A percentile compares a stretch with the other conserved stretches of the same genome.
These are phyloP conservation scores for Drosophila mauritiana DNA, from an alignment of 1,140 invertebrate genomes.

Conservation along the genomic window DNA sequence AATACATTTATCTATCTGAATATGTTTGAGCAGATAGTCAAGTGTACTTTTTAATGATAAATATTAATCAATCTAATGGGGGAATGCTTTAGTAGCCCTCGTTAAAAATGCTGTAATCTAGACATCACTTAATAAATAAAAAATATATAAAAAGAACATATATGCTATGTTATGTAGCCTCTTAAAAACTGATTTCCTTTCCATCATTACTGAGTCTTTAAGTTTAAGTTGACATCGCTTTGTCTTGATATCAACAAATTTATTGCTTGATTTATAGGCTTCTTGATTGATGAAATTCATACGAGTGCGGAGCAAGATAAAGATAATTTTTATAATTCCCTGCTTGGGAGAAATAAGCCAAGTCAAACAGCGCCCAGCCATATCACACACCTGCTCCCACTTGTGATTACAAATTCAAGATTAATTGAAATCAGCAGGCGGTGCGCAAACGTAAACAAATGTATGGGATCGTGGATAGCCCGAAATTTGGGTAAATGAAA, in stretches of 20 bases:
- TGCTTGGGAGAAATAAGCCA: slow-evolving; percentile 10
- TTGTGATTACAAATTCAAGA: slow-evolving; percentile 60
- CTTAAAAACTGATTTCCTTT: too few species aligned
- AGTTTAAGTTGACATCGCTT: slow-evolving; percentile 56
- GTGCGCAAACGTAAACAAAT: slow-evolving; percentile 51
- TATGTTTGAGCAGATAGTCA: slow-evolving; percentile 2
- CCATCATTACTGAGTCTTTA: slow-evolving; percentile 13
- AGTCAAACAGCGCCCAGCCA: slow-evolving; percentile 1
- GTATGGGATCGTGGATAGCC: slow-evolving; percentile 1
- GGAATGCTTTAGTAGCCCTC: neutral
- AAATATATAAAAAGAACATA: too few species aligned
- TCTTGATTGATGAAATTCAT: slow-evolving; percentile 74
- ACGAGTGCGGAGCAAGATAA: slow-evolving; percentile 64
- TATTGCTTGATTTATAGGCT: slow-evolving; percentile 70
- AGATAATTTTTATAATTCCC: slow-evolving; percentile 56
- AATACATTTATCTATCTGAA: slow-evolving; percentile 10
- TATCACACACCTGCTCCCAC: slow-evolving; percentile 51
- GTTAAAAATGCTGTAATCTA: neutral
- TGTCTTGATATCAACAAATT: slow-evolving; percentile 71
- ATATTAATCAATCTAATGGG: slow-evolving; percentile 24
- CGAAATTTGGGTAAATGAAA: slow-evolving; percentile 11
- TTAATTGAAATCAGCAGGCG: slow-evolving; percentile 56
- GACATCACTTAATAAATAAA: too few species aligned
- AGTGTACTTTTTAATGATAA: slow-evolving; percentile 6
- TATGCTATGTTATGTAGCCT: too few species aligned